Percentiles rank a stretch among this genome's conserved stretches.
Conservation (phyloP, 2,797 vertebrate species). For the Clarias platycephalus region DNA sequence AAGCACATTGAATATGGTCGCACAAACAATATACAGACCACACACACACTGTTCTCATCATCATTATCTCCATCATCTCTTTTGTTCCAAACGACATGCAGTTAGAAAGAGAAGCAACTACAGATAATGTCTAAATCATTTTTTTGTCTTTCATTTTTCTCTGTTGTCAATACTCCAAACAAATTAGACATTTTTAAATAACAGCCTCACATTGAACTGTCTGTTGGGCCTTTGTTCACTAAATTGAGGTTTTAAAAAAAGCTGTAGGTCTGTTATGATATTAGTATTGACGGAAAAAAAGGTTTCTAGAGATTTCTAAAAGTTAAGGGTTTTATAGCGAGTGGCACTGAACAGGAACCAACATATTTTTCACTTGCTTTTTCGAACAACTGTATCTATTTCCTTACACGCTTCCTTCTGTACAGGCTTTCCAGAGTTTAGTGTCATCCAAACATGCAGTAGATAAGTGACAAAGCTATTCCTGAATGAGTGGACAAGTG, state of each 20-base stretch:
- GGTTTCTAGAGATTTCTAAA: conserved; percentile 10
- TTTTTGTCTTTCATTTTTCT: not conserved
- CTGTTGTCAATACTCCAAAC: not conserved
- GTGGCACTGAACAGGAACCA: not conserved
- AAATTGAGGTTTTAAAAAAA: not conserved
- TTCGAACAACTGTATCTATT: not conserved
- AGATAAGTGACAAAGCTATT: not conserved
- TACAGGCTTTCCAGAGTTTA: not conserved
- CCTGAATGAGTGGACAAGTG: too few species aligned
- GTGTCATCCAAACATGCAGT: not conserved
- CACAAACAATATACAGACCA: not conserved
- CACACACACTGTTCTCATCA: conserved; percentile 2
- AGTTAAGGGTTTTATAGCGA: conserved; percentile 9
- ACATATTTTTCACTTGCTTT: conserved; percentile 3
- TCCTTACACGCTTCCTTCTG: not conserved
- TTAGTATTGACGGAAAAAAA: not conserved
- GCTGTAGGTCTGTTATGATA: not conserved
- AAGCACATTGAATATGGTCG: not conserved
- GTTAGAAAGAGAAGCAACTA: conserved; percentile 15
- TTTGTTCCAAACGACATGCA: conserved; percentile 17
- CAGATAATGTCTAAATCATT: not conserved
- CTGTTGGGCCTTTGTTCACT: not conserved
- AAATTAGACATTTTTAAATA: not conserved
- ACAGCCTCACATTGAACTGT: not conserved
- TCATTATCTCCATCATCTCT: not conserved